A percentile compares a stretch with the other conserved stretches of the same genome.
phyloP scores from a whole-genome alignment of 2,797 vertebrate species.

The Mus spretus region DNA sequence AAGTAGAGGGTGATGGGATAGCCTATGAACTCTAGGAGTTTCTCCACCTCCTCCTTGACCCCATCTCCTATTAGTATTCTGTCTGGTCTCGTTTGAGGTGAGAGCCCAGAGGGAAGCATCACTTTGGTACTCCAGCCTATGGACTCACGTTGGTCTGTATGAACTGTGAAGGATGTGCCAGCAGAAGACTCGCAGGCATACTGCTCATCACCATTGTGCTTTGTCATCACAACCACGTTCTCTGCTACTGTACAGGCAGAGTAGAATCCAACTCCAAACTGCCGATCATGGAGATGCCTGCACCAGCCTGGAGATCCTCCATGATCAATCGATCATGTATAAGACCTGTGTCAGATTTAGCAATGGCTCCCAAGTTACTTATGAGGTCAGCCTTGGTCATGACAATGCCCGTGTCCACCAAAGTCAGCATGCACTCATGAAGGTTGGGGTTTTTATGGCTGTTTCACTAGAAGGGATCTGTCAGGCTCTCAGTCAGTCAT shows the following conservation, averaged over 20 bases:
- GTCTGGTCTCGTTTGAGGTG: not conserved
- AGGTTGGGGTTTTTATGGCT: not conserved
- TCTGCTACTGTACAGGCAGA: not conserved
- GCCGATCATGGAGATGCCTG: not conserved
- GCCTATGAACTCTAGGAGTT: not conserved
- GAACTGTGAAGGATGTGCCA: not conserved
- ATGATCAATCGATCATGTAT: not conserved
- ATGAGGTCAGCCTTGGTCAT: not conserved
- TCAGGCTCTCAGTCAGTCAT: not conserved
- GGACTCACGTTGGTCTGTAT: not conserved
- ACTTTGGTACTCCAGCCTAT: not conserved
- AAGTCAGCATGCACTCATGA: not conserved
- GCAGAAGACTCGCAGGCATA: not conserved
- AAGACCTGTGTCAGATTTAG: not conserved
- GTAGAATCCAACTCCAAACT: not conserved
- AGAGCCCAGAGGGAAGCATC: not conserved
- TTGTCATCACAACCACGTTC: not conserved
- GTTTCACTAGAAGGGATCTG: not conserved
- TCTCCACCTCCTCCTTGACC: not conserved
- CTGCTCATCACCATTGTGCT: not conserved
- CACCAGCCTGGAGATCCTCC: not conserved
- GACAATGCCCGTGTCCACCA: not conserved
- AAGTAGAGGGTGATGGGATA: not conserved
- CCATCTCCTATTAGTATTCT: not conserved
- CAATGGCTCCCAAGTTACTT: not conserved